phyloP scores from a whole-genome alignment of 2,113 vertebrate species.

The Limanda limanda region DNA sequence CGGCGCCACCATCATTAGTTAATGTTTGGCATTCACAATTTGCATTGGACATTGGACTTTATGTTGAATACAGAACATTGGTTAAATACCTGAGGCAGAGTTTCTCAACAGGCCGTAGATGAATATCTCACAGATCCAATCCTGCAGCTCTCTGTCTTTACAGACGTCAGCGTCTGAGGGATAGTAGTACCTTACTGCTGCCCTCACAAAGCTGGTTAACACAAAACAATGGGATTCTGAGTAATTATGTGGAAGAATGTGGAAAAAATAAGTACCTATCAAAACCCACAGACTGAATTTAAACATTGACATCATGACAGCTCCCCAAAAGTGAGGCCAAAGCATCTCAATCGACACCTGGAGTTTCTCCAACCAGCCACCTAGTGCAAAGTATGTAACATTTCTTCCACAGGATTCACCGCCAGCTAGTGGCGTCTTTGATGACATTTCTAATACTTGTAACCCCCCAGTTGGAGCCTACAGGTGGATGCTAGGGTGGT shows the following conservation, averaged over 20 bases:
- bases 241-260: background rate
- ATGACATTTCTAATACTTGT: too few species aligned
- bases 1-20: background rate
- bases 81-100: constrained; percentile 54
- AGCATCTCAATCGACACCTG: too few species aligned
- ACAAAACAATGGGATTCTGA: background rate
- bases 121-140: constrained; percentile 86
- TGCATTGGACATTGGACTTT: background rate
- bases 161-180: constrained; percentile 51
- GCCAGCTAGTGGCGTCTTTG: too few species aligned
- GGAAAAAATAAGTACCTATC: background rate
- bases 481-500: too few species aligned
- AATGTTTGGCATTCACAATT: background rate
- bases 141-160: constrained; percentile 84
- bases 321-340: too few species aligned
- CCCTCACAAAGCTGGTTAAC: constrained; percentile 76
- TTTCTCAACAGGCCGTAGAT: constrained; percentile 78
- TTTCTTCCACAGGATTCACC: too few species aligned
- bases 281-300: background rate
- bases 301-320: too few species aligned
- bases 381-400: too few species aligned
- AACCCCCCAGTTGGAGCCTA: too few species aligned
- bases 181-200: constrained; percentile 64
- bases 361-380: too few species aligned
- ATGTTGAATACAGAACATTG: background rate